A percentile compares a stretch with the other conserved stretches of the same genome.
These are phyloP conservation scores for Dryomyza anilis DNA, from an alignment of 2,888 invertebrate species.

Conservation along the genomic window DNA sequence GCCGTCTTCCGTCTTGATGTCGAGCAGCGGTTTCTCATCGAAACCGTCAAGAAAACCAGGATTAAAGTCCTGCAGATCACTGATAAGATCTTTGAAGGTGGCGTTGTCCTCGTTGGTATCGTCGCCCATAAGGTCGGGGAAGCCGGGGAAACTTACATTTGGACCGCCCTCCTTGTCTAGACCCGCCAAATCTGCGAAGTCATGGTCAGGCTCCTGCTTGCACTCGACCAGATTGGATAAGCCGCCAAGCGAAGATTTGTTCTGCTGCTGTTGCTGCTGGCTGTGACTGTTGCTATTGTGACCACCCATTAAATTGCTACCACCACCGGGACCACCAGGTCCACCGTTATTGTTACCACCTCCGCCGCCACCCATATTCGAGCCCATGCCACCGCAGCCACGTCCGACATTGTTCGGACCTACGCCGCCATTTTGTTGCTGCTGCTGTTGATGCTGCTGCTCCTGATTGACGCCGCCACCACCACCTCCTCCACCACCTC, in stretches of 20 bases:
- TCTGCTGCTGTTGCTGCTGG: conserved; percentile 41
- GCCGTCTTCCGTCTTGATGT: conserved; percentile 61
- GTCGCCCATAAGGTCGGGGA: conserved; percentile 82
- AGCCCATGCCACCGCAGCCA: conserved; percentile 42
- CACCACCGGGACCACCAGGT: conserved; percentile 38
- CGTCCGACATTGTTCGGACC: conserved; percentile 45
- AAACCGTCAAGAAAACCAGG: conserved; percentile 83
- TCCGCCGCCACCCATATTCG: conserved; percentile 43
- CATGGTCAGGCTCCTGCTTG: conserved; percentile 82
- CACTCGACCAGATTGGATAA: conserved; percentile 77
- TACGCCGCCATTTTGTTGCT: conserved; percentile 44
- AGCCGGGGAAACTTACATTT: conserved; percentile 76
- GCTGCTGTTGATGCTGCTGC: conserved; percentile 47
- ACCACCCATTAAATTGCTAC: conserved; percentile 55
- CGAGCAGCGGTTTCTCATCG: conserved; percentile 64
- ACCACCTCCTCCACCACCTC: conserved; percentile 39
- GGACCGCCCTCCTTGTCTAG: conserved; percentile 82
- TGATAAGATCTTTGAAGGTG: conserved; percentile 84
- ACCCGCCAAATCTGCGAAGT: conserved; percentile 85
- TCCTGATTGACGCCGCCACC: conserved; percentile 26
- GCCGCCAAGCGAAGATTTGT: conserved; percentile 62
- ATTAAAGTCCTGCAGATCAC: conserved; percentile 81
- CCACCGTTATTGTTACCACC: conserved; percentile 41
- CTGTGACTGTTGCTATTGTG: conserved; percentile 61
- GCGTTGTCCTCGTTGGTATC: conserved; percentile 81